Base-by-base conservation (phyloP, 2,888 invertebrate genomes). In the Melanostoma mellinum region DNA sequence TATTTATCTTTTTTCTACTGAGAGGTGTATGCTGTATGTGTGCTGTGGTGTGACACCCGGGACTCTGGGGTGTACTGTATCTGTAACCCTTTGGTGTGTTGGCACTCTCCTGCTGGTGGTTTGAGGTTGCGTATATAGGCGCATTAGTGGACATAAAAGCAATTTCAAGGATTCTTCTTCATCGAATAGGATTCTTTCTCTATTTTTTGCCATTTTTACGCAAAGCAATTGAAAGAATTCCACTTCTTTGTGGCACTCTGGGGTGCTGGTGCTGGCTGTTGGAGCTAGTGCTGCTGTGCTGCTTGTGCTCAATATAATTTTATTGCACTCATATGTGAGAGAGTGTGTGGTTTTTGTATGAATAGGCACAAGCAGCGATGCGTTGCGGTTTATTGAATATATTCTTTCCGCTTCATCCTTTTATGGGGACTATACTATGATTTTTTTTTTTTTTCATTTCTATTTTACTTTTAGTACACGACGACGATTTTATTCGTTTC, bases 381-480 rank as follows among this genome's bases (percentile, higher is more conserved):
- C 82, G 82, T 78, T 82, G 82, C 63, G 82, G 78, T 82, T 82
- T 82, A 82, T 82, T 82, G 82, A 82, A 82, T 77, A 82, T 82
- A 82, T 73, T 78, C 73, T 44, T 82, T 82, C 55, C 73, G 77
- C 73, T 82, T 82, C 73, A 78, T 82, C 82, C 82, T 82, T 82
- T 77, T 78, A 78, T 78, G 73, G 78, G 68, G 78, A 82, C 82
- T 73, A 50, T 72, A 82, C 82, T 73, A 50, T 72, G 32, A 33
- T 38, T 71, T 58, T 58, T 46, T n/a, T 50, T 9, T 10, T 53
- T 36, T 60, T 56, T 35, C 10, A 40, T 65, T 75, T 68, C 40
- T 55, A 36, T 72, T 55, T 74, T 63, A 50, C 56, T 52, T 44
- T 63, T 46, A 60, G 72, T 33, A 42, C 48, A 68, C 48, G 53